A percentile compares a stretch with the other conserved stretches of the same genome.
Conservation (phyloP, 2,797 vertebrate species). For the Phataginus tetradactyla region DNA sequence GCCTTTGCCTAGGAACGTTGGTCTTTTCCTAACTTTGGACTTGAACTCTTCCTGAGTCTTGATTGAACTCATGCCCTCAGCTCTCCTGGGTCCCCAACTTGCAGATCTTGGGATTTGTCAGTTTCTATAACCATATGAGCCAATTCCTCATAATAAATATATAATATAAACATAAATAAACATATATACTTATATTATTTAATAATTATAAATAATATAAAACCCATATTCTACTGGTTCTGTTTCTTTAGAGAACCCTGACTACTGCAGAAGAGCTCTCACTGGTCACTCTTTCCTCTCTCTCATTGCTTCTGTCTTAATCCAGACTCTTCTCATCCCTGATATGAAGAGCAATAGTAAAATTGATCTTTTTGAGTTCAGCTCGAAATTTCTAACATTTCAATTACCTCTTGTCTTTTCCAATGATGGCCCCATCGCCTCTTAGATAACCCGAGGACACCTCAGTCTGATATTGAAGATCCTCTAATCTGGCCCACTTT, state of each 20-base stretch:
- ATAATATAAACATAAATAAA: background rate
- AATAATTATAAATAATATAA: too few relatives aligned
- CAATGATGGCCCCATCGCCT: background rate
- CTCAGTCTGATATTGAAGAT: background rate
- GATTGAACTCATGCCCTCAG: background rate
- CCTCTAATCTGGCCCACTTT: background rate
- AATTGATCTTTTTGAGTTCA: background rate
- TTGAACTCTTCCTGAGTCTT: background rate
- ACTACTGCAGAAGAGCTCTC: background rate
- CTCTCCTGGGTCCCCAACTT: background rate
- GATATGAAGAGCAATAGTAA: background rate
- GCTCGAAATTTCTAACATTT: slow-evolving; percentile 36
- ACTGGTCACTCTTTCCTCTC: background rate
- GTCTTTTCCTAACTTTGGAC: background rate
- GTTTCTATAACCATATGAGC: background rate
- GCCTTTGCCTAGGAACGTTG: background rate
- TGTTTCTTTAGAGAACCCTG: background rate
- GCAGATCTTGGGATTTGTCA: background rate
- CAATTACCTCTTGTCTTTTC: background rate
- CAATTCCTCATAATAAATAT: background rate
- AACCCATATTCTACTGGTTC: too few relatives aligned
- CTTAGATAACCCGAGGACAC: background rate
- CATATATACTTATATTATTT: too few relatives aligned
- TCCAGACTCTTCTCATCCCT: background rate
- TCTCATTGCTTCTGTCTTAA: background rate